A percentile compares a stretch with the other conserved stretches of the same genome.
These are phyloP conservation scores for Microcebus ravelobensis DNA, from an alignment of 2,113 vertebrate genomes.

Conservation along the genomic window DNA sequence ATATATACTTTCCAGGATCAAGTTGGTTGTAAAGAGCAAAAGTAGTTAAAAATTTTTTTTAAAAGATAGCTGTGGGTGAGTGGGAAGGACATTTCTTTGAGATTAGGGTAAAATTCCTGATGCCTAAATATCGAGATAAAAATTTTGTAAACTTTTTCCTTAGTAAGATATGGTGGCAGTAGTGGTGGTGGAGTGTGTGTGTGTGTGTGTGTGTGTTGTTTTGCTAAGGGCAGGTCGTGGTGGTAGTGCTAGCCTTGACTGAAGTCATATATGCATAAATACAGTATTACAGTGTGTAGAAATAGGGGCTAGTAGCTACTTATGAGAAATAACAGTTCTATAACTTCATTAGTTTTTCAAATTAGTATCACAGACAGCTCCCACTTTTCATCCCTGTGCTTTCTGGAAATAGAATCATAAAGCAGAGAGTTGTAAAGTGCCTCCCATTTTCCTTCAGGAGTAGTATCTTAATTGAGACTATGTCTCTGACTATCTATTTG, in stretches of 20 bases:
- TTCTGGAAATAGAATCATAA: conserved; percentile 73
- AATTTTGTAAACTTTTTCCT: neutral
- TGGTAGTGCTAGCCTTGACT: neutral
- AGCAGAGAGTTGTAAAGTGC: conserved; percentile 62
- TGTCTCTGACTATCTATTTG: conserved; percentile 58
- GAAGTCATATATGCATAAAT: neutral
- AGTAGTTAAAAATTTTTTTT: conserved; percentile 24
- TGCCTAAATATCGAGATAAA: neutral
- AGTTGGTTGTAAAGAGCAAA: neutral
- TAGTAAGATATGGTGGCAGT: neutral
- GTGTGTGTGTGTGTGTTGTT: neutral
- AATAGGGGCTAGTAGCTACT: conserved; percentile 31
- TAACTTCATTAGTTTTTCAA: conserved; percentile 69
- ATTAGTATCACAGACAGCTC: conserved; percentile 64
- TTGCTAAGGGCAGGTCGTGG: neutral
- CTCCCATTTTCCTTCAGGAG: conserved; percentile 59
- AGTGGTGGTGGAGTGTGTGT: neutral
- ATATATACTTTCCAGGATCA: conserved; percentile 30
- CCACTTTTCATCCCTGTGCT: conserved; percentile 61
- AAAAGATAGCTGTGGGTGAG: neutral
- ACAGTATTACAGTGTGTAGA: neutral
- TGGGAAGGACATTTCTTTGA: conserved; percentile 20
- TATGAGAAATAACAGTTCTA: conserved; percentile 54
- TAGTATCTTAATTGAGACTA: conserved; percentile 64
- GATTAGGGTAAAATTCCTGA: neutral